Evolutionary conservation across 2,113 vertebrate genomes (phyloP), one percentile per base, ranked within the genome.

Genomic region (Gadus macrocephalus): DNA sequence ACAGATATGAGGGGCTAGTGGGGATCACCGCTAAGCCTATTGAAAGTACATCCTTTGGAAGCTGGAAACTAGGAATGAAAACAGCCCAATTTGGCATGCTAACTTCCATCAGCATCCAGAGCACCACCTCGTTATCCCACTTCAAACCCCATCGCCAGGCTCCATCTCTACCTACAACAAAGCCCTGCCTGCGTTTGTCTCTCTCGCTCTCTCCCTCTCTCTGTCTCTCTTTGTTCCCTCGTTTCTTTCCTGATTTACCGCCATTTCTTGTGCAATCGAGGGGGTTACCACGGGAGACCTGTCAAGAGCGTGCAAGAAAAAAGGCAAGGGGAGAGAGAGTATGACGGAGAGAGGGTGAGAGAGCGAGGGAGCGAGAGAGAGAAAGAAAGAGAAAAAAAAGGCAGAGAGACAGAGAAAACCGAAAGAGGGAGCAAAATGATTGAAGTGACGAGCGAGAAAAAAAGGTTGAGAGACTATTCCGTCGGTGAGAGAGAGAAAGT

Each of bases 251-350:
- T 79, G 72, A 77, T 83, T 84, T 78, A 75, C 72, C 78, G 58
- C 75, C 61, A 77, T 82, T 85, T 87, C 78, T 84, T 89, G 80
- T 83, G 85, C 86, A 83, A 89, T 86, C 82, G 79, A 79, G 64
- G 78, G 81, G 85, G 42, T 49, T 49, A 89, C 82, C 88, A 90
- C 88, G 85, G 74, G 87, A 90, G 89, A 89, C 79, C 79, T 82
- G 85, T 88, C 89, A 49, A 83, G 73, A 71, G 77, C 38, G 74
- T 49, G 42, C 78, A 77, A 80, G 17, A 22, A n/a, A 70, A 56
- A 70, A 16, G 71, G 83, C 72, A 74, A 63, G 74, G 53, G 60
- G 69, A 68, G 25, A 38, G 15, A 38, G 15, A 27, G 49, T 35
- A 35, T 35, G 6, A 35, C 31, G 62, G 59, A 61, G 27, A 69